phyloP scores from a whole-genome alignment of 1,140 invertebrate genomes.

The Drosophila gunungcola region DNA sequence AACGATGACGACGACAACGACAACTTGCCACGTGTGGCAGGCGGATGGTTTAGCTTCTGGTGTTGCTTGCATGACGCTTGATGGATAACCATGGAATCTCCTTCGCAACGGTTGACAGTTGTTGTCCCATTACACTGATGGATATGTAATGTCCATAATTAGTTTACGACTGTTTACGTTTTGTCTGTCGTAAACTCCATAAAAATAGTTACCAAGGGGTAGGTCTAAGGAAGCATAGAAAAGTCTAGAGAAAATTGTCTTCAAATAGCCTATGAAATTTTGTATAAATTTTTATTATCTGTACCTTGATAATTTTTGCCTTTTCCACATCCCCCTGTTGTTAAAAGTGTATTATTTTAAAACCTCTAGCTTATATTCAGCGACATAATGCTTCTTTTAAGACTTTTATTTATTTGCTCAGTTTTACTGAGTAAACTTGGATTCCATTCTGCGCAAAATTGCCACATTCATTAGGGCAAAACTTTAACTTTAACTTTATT shows the following conservation, averaged over 20 bases:
- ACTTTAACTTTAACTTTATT: slow-evolving; percentile 39
- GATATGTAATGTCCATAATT: slow-evolving; percentile 71
- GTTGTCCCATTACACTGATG: slow-evolving; percentile 60
- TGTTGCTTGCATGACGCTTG: slow-evolving; percentile 58
- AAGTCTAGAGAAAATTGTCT: background rate
- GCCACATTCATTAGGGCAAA: slow-evolving; percentile 42
- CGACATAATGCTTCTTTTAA: background rate
- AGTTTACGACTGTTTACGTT: slow-evolving; percentile 53
- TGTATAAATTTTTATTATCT: too few relatives aligned
- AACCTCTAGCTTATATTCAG: background rate
- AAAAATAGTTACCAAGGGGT: slow-evolving; percentile 2
- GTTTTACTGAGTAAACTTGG: background rate
- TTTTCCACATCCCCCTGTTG: background rate
- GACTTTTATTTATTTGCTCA: background rate
- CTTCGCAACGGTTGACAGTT: slow-evolving; percentile 61
- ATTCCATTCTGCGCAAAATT: slow-evolving; percentile 32
- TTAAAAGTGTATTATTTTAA: background rate
- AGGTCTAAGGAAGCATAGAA: background rate
- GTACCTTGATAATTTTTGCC: background rate
- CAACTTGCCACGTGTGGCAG: slow-evolving; percentile 57
- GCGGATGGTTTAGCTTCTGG: slow-evolving; percentile 24
- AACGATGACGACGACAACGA: slow-evolving; percentile 38
- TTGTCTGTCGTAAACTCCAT: slow-evolving; percentile 7
- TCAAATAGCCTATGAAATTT: background rate
- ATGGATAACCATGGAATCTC: slow-evolving; percentile 29